Evolutionary conservation across 2,888 invertebrate species (phyloP).

Genomic region (Aricia artaxerxes): DNA sequence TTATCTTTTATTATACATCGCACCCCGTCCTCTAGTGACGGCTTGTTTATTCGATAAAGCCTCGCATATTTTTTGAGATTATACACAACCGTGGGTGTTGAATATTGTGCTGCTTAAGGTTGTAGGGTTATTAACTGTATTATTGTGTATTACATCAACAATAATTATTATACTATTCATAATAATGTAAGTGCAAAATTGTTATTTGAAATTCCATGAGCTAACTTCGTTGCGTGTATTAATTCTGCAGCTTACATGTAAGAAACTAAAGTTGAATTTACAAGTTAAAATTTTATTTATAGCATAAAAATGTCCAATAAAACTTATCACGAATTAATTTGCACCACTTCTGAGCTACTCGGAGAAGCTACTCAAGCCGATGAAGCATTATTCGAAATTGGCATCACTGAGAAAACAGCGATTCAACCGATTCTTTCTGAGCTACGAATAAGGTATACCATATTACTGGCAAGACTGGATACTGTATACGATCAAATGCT

Average conservation of each 20-base stretch:
- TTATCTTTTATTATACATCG: conserved; percentile 9
- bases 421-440: conserved; percentile 83
- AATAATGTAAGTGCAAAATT: conserved; percentile 28
- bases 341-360: conserved; percentile 74
- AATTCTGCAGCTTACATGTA: no score
- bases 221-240: no score
- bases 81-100: conserved; percentile 37
- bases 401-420: conserved; percentile 79
- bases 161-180: conserved; percentile 34
- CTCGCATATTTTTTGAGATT: conserved; percentile 42
- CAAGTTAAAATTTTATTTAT: background rate
- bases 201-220: background rate
- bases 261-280: no score
- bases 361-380: conserved; percentile 82
- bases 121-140: conserved; percentile 35
- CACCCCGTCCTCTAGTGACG: conserved; percentile 40
- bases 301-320: conserved; percentile 84
- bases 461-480: conserved; percentile 86
- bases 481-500: conserved; percentile 93
- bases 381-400: conserved; percentile 82
- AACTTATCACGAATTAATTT: conserved; percentile 86
- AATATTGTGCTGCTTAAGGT: conserved; percentile 37
- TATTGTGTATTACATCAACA: conserved; percentile 25
- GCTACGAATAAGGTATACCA: conserved; percentile 90
- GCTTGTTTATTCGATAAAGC: conserved; percentile 58